Conservation (phyloP, 1,140 invertebrate species). For the Zaprionus davidi region DNA sequence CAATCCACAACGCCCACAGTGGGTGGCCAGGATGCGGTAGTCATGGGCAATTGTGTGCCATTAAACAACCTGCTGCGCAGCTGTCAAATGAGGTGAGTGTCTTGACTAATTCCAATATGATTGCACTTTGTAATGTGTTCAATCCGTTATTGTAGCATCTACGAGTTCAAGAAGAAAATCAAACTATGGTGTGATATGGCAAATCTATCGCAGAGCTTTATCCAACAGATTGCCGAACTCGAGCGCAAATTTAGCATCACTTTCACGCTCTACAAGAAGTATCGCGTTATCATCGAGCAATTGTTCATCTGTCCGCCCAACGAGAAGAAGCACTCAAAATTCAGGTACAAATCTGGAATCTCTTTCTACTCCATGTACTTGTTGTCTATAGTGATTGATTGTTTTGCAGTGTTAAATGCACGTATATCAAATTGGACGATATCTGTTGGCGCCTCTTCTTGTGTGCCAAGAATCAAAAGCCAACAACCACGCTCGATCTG, state of each 20-base stretch:
- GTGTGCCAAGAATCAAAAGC: conserved; percentile 94
- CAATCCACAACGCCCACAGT: conserved; percentile 92
- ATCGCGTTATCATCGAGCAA: conserved; percentile 93
- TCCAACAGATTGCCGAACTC: conserved; percentile 92
- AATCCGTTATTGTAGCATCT: conserved; percentile 87
- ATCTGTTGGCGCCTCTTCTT: conserved; percentile 97
- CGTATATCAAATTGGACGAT: conserved; percentile 93
- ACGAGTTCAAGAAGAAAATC: conserved; percentile 98
- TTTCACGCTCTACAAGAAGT: conserved; percentile 97
- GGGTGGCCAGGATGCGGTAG: conserved; percentile 87
- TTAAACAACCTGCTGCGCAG: conserved; percentile 94
- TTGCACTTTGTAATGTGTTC: too few relatives aligned
- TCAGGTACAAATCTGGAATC: conserved; percentile 82
- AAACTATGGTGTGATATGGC: conserved; percentile 98
- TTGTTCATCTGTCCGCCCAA: conserved; percentile 89
- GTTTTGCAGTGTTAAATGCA: conserved; percentile 85
- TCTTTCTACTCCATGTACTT: neutral
- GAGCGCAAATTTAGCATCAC: conserved; percentile 98
- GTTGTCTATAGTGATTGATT: neutral
- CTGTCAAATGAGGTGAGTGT: conserved; percentile 92
- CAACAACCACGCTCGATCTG: conserved; percentile 94
- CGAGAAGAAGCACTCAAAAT: conserved; percentile 90
- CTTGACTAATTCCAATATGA: neutral
- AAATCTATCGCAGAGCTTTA: conserved; percentile 92
- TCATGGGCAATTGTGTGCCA: conserved; percentile 96